Evolutionary conservation across 1,140 invertebrate species (phyloP).

Genomic region (Drosophila suzukii): DNA sequence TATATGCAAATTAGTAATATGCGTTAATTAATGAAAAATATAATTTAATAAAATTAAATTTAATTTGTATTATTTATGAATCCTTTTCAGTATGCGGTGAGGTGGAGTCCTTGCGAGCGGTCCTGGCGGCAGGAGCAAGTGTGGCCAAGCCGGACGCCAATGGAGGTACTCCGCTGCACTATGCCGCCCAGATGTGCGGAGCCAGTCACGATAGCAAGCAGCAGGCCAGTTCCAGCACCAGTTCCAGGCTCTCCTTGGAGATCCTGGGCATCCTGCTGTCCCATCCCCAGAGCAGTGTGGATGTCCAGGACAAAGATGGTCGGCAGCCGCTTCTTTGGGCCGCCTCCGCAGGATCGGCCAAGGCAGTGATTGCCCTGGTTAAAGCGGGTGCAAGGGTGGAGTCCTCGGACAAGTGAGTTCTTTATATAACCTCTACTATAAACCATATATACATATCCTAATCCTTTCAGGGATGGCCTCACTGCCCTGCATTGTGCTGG

Average conservation of each 20-base stretch:
- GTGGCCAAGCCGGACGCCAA: conserved; percentile 95
- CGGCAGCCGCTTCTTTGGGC: conserved; percentile 98
- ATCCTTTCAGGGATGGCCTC: conserved; percentile 88
- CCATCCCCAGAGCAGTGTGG: conserved; percentile 91
- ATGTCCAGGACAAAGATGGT: conserved; percentile 95
- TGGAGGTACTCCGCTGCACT: conserved; percentile 97
- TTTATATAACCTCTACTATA: neutral
- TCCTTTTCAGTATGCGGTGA: conserved; percentile 92
- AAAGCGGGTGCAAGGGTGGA: conserved; percentile 93
- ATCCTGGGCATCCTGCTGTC: conserved; percentile 93
- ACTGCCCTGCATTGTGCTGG: conserved; percentile 98
- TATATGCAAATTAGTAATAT: neutral
- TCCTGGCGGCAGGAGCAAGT: conserved; percentile 93
- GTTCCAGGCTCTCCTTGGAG: conserved; percentile 88
- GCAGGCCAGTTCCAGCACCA: conserved; percentile 61
- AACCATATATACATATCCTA: neutral
- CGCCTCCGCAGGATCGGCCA: conserved; percentile 96
- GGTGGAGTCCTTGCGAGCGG: conserved; percentile 92
- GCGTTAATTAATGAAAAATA: neutral
- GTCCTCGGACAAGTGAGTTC: conserved; percentile 89
- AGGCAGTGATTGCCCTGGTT: conserved; percentile 94
- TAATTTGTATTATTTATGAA: too few relatives aligned
- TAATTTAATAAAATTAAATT: neutral
- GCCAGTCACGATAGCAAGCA: conserved; percentile 89
- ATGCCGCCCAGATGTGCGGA: conserved; percentile 98